Evolutionary conservation across 2,113 vertebrate genomes (phyloP).

Genomic region (Corythornis madagascariensis): DNA sequence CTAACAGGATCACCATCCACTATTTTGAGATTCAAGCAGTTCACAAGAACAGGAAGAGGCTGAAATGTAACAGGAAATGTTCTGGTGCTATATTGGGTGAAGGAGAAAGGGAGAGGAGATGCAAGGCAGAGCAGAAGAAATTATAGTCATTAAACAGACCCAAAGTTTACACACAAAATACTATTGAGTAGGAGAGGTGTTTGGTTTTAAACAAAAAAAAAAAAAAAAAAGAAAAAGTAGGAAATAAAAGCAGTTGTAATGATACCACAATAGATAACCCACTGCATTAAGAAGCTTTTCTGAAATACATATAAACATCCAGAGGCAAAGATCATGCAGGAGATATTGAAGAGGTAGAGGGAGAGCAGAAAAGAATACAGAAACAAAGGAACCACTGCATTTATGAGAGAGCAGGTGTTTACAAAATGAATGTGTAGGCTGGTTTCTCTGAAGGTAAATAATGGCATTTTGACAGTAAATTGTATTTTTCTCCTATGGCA

Average conservation of each 20-base stretch:
- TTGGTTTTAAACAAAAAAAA: neutral
- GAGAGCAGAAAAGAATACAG: neutral
- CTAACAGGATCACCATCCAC: neutral
- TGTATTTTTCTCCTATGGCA: neutral
- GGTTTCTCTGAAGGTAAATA: neutral
- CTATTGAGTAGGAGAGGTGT: neutral
- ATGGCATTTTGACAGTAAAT: neutral
- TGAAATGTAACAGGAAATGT: neutral
- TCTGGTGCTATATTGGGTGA: fast-evolving
- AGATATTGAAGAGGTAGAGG: neutral
- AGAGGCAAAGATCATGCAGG: neutral
- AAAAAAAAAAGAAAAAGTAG: neutral
- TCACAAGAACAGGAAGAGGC: neutral
- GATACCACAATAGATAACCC: neutral
- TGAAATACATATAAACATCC: neutral
- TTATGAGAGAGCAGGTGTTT: neutral
- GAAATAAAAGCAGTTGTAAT: neutral
- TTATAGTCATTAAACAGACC: neutral
- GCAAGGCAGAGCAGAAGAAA: neutral
- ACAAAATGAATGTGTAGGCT: neutral
- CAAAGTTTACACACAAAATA: neutral
- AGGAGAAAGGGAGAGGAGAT: neutral
- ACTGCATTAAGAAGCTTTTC: neutral
- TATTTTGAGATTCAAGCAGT: neutral
- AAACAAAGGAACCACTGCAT: neutral